These are phyloP conservation scores for Onychostruthus taczanowskii DNA, from an alignment of 2,113 vertebrate species.

Conservation along the genomic window DNA sequence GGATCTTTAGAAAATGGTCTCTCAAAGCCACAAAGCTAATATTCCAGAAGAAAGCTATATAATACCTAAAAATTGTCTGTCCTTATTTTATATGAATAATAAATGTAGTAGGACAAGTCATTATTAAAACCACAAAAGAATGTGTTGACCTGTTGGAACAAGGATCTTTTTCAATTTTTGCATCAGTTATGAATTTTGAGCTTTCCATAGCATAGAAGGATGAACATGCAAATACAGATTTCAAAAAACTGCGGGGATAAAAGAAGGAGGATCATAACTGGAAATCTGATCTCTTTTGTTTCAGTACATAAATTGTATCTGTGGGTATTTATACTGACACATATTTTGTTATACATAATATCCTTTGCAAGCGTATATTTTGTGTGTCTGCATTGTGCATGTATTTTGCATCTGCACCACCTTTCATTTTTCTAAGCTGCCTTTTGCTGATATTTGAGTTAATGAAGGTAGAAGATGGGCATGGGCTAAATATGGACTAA, in stretches of 20 bases:
- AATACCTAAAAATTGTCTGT: conserved; percentile 63
- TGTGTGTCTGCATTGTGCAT: neutral
- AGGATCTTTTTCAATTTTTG: conserved; percentile 38
- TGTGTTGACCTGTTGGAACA: conserved; percentile 49
- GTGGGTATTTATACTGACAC: neutral
- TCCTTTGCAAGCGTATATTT: neutral
- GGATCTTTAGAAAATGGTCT: conserved; percentile 67
- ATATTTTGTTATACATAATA: neutral
- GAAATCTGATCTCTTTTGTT: conserved; percentile 4
- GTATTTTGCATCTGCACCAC: neutral
- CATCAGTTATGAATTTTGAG: conserved; percentile 25
- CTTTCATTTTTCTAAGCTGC: conserved; percentile 22
- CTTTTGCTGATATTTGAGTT: conserved; percentile 37
- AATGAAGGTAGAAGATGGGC: neutral
- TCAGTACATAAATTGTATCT: neutral
- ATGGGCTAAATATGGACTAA: conserved; percentile 6
- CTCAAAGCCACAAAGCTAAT: conserved; percentile 67
- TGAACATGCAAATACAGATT: conserved; percentile 24
- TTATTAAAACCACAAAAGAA: conserved; percentile 57
- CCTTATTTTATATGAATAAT: conserved; percentile 57
- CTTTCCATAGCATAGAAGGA: neutral
- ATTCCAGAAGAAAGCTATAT: conserved; percentile 59
- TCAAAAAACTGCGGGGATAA: conserved; percentile 26
- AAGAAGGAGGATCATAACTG: neutral
- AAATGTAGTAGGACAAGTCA: conserved; percentile 52